Evolutionary conservation across 23 tunicate species (phyloP).

Genomic region (Oikopleura vanhoeffeni): DNA sequence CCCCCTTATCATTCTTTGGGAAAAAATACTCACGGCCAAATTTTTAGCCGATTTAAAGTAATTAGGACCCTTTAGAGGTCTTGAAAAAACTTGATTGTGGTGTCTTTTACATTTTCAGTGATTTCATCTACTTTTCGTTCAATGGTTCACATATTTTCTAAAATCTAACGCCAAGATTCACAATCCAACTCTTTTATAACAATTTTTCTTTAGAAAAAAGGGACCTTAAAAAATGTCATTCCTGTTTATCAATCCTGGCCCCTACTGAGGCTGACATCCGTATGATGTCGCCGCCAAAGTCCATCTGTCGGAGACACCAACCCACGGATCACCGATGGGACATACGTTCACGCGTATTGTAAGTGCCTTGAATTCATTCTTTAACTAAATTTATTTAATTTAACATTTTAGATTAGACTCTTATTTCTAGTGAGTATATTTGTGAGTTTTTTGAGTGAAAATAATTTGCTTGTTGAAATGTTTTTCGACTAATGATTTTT

Average conservation of each 20-base stretch:
- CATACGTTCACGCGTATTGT: conserved; percentile 59
- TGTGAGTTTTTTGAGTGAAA: not conserved
- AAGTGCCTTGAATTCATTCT: conserved; percentile 39
- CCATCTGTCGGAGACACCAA: conserved; percentile 56
- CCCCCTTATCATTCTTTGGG: no score
- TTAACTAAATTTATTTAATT: conserved; percentile 52
- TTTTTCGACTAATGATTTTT: not conserved
- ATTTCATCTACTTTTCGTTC: no score
- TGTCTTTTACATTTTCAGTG: no score
- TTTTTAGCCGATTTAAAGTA: no score
- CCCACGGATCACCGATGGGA: conserved; percentile 60
- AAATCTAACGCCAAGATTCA: no score
- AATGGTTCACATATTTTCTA: no score
- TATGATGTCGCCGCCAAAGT: conserved; percentile 72
- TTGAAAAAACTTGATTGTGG: no score
- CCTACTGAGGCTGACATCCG: conserved; percentile 73
- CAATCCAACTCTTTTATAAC: no score
- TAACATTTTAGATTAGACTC: not conserved
- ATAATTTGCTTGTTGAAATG: not conserved
- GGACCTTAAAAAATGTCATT: conserved; percentile 9
- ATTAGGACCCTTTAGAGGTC: no score
- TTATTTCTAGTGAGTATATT: not conserved
- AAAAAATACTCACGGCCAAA: no score
- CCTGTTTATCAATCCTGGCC: conserved; percentile 37
- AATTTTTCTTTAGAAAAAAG: not conserved